A percentile compares a stretch with the other conserved stretches of the same genome.
phyloP scores from a whole-genome alignment of 1,140 invertebrate species.

The Pristionchus pacificus region DNA sequence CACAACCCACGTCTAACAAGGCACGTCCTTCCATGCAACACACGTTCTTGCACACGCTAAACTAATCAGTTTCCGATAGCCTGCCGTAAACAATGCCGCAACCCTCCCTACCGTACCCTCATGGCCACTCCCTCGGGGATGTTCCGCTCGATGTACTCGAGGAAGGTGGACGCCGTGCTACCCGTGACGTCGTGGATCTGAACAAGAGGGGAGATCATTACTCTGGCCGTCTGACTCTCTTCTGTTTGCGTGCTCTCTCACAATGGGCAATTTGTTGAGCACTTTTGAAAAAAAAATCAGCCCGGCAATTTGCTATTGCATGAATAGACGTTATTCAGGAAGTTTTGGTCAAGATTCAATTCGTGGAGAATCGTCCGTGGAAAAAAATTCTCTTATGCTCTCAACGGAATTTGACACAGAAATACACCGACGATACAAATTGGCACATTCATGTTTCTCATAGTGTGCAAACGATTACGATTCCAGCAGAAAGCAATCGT shows the following conservation, averaged over 20 bases:
- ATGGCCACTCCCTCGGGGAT: conserved; percentile 92
- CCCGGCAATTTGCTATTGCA: too few species aligned
- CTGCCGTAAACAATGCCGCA: too few species aligned
- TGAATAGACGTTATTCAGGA: neutral
- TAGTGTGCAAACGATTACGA: too few species aligned
- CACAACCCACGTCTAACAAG: too few species aligned
- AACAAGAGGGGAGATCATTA: neutral
- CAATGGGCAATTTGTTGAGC: neutral
- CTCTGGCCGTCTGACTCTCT: neutral
- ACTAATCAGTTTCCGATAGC: too few species aligned
- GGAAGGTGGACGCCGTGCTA: conserved; percentile 86
- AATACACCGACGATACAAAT: too few species aligned
- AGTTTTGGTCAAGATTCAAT: neutral
- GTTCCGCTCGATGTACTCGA: conserved; percentile 94
- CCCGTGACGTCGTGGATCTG: conserved; percentile 78
- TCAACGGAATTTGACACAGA: too few species aligned
- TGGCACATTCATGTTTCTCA: too few species aligned
- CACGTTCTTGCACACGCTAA: too few species aligned
- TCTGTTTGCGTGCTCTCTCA: neutral
- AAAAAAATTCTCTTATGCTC: too few species aligned
- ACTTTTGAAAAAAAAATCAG: neutral
- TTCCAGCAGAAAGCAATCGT: too few species aligned
- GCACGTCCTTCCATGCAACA: too few species aligned
- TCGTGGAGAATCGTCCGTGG: neutral
- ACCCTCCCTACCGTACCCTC: conserved; percentile 74